Base-by-base conservation (phyloP, 2,113 vertebrate genomes). In the Gambusia affinis region DNA sequence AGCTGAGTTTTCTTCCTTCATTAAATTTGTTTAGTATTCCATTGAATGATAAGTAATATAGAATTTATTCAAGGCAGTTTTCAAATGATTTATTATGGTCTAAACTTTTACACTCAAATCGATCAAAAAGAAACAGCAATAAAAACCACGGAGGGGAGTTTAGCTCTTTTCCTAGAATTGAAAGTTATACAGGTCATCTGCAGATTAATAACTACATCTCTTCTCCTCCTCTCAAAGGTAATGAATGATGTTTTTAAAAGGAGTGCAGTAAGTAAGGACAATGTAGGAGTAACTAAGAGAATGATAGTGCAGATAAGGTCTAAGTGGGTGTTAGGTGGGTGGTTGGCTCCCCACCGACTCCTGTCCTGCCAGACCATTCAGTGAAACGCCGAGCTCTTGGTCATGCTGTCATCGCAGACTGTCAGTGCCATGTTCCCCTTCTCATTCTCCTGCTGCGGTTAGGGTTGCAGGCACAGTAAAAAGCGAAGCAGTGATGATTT, bases 401-500 rank as follows among this genome's bases (percentile, higher is more conserved):
- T 88, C 84, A 65, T 66, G 62, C 80, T 89, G 82, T 92, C 89
- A 87, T 85, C 89, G 19, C 60, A 8, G 30, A 31, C 70, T 35
- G n/a, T 39, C 51, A 39, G 64, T 74, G 82, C 62, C 57, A 51
- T 14, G 65, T 87, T 88, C 91, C 86, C 68, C 83, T 91, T 87
- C 85, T 84, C 78, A 71, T 75, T 81, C 87, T 82, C 94, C 87
- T 76, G 88, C 87, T 76, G 87, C 81, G 95, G 93, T 95, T 95
- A 91, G 85, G 88, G 95, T 97, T 97, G 95, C 93, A 84, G 91
- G 73, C 66, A 80, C 92, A 93, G 94, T 93, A 94, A 94, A 57
- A 95, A 95, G 91, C 89, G 85, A 92, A 93, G 92, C 85, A 85
- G 87, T 94, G 93, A 98, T 98, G 91, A 98, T 98, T 99, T 97